Evolutionary conservation across 2,113 vertebrate genomes (phyloP).

Genomic region (Chauna torquata): DNA sequence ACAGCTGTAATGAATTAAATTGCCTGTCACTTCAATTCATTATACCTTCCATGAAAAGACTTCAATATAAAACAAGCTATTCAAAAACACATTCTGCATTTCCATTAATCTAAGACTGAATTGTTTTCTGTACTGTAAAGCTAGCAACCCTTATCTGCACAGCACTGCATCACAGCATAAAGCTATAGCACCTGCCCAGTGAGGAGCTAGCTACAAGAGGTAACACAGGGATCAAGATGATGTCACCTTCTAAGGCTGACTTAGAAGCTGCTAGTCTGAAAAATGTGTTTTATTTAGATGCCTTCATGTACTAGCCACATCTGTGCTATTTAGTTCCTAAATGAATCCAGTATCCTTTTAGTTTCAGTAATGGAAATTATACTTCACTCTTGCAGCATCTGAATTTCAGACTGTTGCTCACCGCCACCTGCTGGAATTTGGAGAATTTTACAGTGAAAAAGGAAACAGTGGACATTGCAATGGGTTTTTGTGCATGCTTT

Average conservation of each 20-base stretch:
- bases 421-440: slow-evolving; percentile 58
- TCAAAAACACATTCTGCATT: slow-evolving; percentile 52
- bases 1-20: slow-evolving; percentile 60
- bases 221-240: neutral
- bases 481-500: neutral
- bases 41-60: slow-evolving; percentile 17
- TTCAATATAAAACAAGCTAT: slow-evolving; percentile 48
- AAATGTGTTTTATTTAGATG: slow-evolving; percentile 24
- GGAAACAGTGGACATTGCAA: neutral
- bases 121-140: neutral
- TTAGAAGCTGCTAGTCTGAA: slow-evolving; percentile 31
- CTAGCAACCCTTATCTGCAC: neutral
- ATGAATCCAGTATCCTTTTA: neutral
- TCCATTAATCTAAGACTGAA: slow-evolving; percentile 23
- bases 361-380: neutral
- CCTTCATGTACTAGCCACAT: slow-evolving; percentile 11
- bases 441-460: neutral
- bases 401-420: slow-evolving; percentile 12
- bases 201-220: neutral
- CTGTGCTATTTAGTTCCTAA: neutral
- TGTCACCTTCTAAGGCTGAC: neutral
- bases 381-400: neutral
- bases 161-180: neutral
- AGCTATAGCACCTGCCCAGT: neutral
- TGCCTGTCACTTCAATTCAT: slow-evolving; percentile 32